A percentile compares a stretch with the other conserved stretches of the same genome.
Evolutionary conservation across 2,797 vertebrate genomes (phyloP).

Genomic region (Neopelma chrysocephalum): DNA sequence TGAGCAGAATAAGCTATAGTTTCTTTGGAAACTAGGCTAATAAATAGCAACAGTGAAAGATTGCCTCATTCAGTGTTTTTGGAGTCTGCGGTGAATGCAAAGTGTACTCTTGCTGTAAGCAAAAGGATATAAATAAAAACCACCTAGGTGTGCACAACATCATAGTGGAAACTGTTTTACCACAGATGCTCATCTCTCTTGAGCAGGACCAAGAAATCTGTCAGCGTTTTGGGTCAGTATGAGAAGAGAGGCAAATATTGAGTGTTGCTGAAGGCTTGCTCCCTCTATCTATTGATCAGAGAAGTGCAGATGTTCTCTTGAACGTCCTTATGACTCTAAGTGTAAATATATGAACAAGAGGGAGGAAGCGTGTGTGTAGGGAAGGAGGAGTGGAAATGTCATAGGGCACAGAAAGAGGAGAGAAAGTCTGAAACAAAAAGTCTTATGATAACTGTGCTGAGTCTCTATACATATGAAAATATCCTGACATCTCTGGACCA

Average conservation of each 20-base stretch:
- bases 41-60: slow-evolving; percentile 8
- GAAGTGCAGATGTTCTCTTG: neutral
- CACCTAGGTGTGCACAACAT: neutral
- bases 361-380: neutral
- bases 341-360: neutral
- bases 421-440: neutral
- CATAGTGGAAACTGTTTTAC: neutral
- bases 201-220: neutral
- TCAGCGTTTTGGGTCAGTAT: neutral
- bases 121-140: neutral
- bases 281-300: neutral
- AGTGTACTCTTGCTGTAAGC: neutral
- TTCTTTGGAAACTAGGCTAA: slow-evolving; percentile 1
- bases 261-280: fast-evolving
- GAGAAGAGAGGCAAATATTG: neutral
- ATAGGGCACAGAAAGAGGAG: neutral
- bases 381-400: neutral
- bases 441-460: neutral
- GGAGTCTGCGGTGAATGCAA: neutral
- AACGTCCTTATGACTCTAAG: neutral
- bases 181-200: neutral
- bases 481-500: neutral
- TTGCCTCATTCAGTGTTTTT: neutral
- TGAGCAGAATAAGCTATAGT: neutral
- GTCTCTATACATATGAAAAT: neutral